Base-by-base conservation (phyloP, 64 coral and sea anemone species). In the Stylophora pistillata region DNA sequence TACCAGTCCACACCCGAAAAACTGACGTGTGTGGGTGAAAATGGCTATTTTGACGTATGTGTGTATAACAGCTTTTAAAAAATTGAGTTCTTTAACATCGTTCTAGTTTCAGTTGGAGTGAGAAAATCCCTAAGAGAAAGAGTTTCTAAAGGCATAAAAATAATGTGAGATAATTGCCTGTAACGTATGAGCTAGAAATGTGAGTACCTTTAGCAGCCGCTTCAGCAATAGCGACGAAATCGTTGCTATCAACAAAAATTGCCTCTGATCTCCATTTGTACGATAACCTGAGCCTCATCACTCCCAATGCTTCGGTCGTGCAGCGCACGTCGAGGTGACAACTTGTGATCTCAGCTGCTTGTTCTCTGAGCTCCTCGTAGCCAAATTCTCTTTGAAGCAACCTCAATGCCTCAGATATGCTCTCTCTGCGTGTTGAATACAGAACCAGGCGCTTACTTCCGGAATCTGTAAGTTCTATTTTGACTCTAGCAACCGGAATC, bases 221-320 rank as follows among this genome's bases (percentile, higher is more conserved):
- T 47, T 75, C 73, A 4, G 6, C 71, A 73, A 73, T 31, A 34
- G 71, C 4, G 29, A 73, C 71, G 30, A 73, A 73, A 34, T 73
- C 28, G 31, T 73, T 31, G 30, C 71, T 73, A 31, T 73, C 28
- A 0, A 73, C 26, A 73, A 15, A 15, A 73, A 73, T 30, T 32
- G 71, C 71, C 34, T 73, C 71, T 9, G 68, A 71, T 1, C 68
- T 27, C 68, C 68, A 71, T 71, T 71, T 71, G 68, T 71, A 71
- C 12, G 15, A 9, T 15, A 73, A 15, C 2, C 71, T 32, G 0
- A 75, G 73, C 17, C 73, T 75, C 23, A 75, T 17, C 15, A 75
- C 73, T 33, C 14, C 20, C 16, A 15, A 17, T 18, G 1, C 37
- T 13, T 20, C 29, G 13, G 16, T 20, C 20, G 10, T 15, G 6